Base-by-base conservation (phyloP, 2,113 vertebrate genomes). In the Myxocyprinus asiaticus region DNA sequence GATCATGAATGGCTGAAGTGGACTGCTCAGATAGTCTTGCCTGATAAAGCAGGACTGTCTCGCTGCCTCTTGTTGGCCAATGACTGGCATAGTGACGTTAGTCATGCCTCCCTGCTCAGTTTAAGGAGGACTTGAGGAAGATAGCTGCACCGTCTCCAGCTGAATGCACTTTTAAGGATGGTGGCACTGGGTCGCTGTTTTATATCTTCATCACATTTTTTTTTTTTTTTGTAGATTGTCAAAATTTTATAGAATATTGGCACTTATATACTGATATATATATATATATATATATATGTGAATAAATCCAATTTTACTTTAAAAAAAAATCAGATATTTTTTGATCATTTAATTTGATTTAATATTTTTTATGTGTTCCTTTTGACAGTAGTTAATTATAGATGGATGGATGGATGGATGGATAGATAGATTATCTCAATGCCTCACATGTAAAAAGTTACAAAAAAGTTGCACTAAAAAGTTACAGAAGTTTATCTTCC, bases 101-200 rank as follows among this genome's bases (percentile, higher is more conserved):
- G 87, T 90, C 87, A 93, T 70, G 91, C 86, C 86, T 86, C 85
- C 88, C 81, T 94, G 93, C 92, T 89, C 92, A 92, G 82, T 91
- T 93, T 91, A 93, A 92, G 90, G 90, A 92, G 22, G 22, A 1
- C 86, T 92, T 88, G 88, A 94, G 87, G 88, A 84, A 90, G 84
- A 90, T 85, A 75, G 51, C 22, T 22, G 67, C n/a, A 33, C 11
- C 17, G n/a, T 33, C 9, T n/a, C 47, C 14, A 44, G 66, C 47
- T 68, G 15, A 68, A 45, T 68, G 15, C 66, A 68, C 9, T 33
- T 33, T 33, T 33, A 68, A 33, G 47, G 44, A 68, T 12, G 15
- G 33, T 3, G 51, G 12, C 8, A 8, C 69, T 56, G 22, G 56
- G 43, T 72, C 53, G 11, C 70, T 59, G 10, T 62, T 72, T 59